These are phyloP conservation scores for Nebria ingens DNA, from an alignment of 1,140 invertebrate species.

Conservation along the genomic window DNA sequence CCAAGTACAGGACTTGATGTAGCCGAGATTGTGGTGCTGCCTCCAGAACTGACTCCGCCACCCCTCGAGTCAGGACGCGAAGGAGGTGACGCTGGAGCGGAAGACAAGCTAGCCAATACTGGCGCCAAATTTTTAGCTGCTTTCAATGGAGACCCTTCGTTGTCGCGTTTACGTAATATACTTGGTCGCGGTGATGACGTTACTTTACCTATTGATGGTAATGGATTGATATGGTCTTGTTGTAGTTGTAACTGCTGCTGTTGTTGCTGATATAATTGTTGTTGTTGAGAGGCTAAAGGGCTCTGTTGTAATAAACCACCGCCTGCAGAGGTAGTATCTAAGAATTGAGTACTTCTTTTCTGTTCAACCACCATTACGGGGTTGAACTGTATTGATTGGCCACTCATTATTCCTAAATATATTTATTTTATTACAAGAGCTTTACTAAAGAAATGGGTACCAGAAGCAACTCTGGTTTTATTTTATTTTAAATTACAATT, in stretches of 20 bases:
- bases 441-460: too few species aligned
- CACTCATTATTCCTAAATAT: conserved; percentile 22
- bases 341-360: not conserved
- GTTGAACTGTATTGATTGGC: conserved; percentile 28
- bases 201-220: conserved; percentile 18
- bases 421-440: not conserved
- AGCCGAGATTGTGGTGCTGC: conserved; percentile 67
- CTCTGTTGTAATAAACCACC: not conserved
- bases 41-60: conserved; percentile 41
- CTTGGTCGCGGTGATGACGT: conserved; percentile 32
- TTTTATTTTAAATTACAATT: too few species aligned
- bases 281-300: not conserved
- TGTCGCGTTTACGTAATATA: conserved; percentile 32
- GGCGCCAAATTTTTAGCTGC: conserved; percentile 48
- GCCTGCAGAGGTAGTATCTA: not conserved
- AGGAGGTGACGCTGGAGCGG: conserved; percentile 38
- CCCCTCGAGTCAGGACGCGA: conserved; percentile 39
- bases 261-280: too few species aligned
- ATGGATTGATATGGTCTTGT: not conserved
- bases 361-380: conserved; percentile 28
- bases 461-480: too few species aligned
- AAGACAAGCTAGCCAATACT: conserved; percentile 34
- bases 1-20: conserved; percentile 62
- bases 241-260: not conserved
- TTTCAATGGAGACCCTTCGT: conserved; percentile 48